Evolutionary conservation across 2,113 vertebrate species (phyloP).

Genomic region (Hucho hucho): DNA sequence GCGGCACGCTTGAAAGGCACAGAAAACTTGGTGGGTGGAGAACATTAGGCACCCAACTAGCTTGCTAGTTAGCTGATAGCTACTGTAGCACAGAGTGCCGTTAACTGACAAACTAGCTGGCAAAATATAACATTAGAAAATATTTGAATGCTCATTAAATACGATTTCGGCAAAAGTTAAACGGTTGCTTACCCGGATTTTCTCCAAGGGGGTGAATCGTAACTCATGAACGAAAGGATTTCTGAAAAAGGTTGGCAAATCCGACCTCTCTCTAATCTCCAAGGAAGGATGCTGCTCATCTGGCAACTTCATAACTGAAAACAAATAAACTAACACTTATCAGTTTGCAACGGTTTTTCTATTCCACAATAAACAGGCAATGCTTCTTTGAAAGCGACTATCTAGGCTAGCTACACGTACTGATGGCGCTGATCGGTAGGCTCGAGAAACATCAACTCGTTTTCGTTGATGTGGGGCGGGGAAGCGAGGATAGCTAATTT

Average conservation of each 20-base stretch:
- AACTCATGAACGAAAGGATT: constrained; percentile 87
- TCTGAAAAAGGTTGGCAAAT: constrained; percentile 64
- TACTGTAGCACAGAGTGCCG: not conserved
- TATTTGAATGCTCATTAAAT: not conserved
- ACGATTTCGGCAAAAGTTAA: not conserved
- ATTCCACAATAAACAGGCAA: too few relatives aligned
- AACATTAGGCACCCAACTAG: not conserved
- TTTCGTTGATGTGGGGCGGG: constrained; percentile 3
- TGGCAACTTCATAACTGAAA: constrained; percentile 72
- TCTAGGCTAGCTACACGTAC: not conserved
- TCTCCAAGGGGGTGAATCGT: constrained; percentile 75
- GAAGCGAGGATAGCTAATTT: not conserved
- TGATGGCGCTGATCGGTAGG: not conserved
- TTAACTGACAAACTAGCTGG: not conserved
- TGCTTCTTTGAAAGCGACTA: not conserved
- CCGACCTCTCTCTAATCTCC: constrained; percentile 55
- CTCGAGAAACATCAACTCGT: not conserved
- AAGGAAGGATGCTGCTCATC: constrained; percentile 55
- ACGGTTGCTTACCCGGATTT: constrained; percentile 79
- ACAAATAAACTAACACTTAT: not conserved
- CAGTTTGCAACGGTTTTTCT: not conserved
- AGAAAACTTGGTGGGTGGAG: not conserved
- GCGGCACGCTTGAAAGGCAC: not conserved
- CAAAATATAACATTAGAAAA: too few relatives aligned
- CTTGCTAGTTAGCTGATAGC: not conserved